These are phyloP conservation scores for Halcyon leucocephala DNA, from an alignment of 2,797 vertebrate genomes.

Conservation along the genomic window DNA sequence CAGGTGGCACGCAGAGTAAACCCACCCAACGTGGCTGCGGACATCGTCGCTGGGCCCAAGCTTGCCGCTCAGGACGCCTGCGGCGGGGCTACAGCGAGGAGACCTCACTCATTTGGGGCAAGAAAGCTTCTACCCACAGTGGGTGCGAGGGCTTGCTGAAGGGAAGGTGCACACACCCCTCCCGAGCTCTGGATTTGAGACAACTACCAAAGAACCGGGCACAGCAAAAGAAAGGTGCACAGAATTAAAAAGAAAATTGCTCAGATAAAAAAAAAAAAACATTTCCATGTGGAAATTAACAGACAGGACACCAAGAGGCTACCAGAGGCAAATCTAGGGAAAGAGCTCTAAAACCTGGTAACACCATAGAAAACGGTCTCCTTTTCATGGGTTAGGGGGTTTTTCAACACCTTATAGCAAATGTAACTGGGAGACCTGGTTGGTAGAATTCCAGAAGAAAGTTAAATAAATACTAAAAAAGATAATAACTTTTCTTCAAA, in stretches of 20 bases:
- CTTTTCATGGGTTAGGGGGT: not conserved
- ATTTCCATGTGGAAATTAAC: not conserved
- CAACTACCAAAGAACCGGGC: not conserved
- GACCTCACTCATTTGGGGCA: not conserved
- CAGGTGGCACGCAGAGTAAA: not conserved
- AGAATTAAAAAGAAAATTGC: not conserved
- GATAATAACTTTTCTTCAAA: not conserved
- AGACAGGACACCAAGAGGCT: not conserved
- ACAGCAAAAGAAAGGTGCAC: not conserved
- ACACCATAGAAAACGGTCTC: not conserved
- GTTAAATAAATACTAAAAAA: not conserved
- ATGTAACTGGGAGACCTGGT: not conserved
- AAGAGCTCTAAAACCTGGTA: not conserved
- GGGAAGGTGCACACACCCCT: not conserved
- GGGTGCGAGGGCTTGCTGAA: fast-evolving
- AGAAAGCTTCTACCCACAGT: not conserved
- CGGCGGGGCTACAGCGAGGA: not conserved
- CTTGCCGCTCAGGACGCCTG: not conserved
- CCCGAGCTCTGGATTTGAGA: not conserved
- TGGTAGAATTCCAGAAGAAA: not conserved
- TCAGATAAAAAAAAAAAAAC: not conserved
- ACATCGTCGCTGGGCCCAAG: not conserved
- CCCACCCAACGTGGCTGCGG: not conserved
- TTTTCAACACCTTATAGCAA: not conserved
- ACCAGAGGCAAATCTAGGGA: not conserved